These are phyloP conservation scores for Melanostoma scalare DNA, from an alignment of 2,888 invertebrate genomes.

Conservation along the genomic window DNA sequence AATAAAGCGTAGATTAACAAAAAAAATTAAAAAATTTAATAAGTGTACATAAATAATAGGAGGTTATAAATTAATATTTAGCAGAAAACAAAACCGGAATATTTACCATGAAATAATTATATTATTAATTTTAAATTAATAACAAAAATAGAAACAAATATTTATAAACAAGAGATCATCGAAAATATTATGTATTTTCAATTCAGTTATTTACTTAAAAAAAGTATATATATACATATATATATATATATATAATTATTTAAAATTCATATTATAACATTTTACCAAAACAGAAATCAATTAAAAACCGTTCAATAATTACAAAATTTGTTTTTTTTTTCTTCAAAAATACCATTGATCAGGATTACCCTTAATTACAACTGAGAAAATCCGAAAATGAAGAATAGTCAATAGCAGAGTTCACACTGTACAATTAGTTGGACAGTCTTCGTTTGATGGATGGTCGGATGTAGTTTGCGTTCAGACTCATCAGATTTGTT, in stretches of 20 bases:
- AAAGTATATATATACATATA: conserved; percentile 38
- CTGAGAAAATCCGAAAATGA: too few species aligned
- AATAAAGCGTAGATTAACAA: conserved; percentile 9
- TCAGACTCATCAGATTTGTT: too few species aligned
- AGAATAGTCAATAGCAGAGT: too few species aligned
- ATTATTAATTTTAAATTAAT: conserved; percentile 58
- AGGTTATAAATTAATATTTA: conserved; percentile 36
- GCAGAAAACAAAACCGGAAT: conserved; percentile 28
- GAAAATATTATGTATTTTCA: conserved; percentile 72
- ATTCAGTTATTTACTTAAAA: conserved; percentile 69
- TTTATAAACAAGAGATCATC: conserved; percentile 69
- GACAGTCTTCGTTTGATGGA: too few species aligned
- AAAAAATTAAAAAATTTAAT: conserved; percentile 8
- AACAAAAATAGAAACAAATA: conserved; percentile 55
- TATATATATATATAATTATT: conserved; percentile 62
- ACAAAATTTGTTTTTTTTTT: conserved; percentile 11
- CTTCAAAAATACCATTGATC: not conserved
- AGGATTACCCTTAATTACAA: not conserved
- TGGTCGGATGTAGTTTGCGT: too few species aligned
- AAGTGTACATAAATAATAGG: conserved; percentile 57
- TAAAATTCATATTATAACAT: conserved; percentile 71
- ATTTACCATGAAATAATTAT: conserved; percentile 63
- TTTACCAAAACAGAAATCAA: conserved; percentile 61
- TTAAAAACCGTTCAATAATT: conserved; percentile 67
- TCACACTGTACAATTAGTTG: too few species aligned